Conservation (phyloP, 2,888 invertebrate species). For the Tachystola acroxantha region DNA sequence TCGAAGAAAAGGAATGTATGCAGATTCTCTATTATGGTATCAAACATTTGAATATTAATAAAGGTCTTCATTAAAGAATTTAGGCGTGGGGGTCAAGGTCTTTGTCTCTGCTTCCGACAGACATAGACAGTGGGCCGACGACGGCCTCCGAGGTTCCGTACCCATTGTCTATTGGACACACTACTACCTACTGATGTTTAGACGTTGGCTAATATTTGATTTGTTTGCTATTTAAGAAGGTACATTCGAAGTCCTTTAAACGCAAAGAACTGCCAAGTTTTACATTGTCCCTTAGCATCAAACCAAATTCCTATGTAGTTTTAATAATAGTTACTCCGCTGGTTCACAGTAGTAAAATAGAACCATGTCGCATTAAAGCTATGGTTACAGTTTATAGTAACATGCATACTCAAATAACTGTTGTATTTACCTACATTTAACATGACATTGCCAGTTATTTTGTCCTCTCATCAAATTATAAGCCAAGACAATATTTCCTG, state of each 20-base stretch:
- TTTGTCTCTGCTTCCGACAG: constrained; percentile 21
- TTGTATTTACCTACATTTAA: too few species aligned
- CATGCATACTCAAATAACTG: too few species aligned
- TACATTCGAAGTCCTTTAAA: too few species aligned
- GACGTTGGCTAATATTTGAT: constrained; percentile 15
- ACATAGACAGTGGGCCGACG: constrained; percentile 21
- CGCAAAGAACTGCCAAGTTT: too few species aligned
- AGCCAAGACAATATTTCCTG: neutral
- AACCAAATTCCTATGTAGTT: too few species aligned
- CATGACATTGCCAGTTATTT: too few species aligned
- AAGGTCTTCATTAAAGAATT: neutral
- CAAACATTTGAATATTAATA: neutral
- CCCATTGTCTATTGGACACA: constrained; percentile 36
- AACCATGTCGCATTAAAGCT: too few species aligned
- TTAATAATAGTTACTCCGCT: too few species aligned
- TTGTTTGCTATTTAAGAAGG: neutral
- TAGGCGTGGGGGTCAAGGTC: constrained; percentile 37
- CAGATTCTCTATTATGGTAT: neutral
- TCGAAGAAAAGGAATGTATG: neutral
- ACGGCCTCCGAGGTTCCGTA: constrained; percentile 24
- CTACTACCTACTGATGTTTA: constrained; percentile 16
- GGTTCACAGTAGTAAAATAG: too few species aligned
- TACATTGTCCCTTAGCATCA: too few species aligned
- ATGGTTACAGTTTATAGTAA: too few species aligned
- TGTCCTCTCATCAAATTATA: too few species aligned